Evolutionary conservation across 64 coral and sea anemone species (phyloP).

Genomic region (Pocillopora damicornis): DNA sequence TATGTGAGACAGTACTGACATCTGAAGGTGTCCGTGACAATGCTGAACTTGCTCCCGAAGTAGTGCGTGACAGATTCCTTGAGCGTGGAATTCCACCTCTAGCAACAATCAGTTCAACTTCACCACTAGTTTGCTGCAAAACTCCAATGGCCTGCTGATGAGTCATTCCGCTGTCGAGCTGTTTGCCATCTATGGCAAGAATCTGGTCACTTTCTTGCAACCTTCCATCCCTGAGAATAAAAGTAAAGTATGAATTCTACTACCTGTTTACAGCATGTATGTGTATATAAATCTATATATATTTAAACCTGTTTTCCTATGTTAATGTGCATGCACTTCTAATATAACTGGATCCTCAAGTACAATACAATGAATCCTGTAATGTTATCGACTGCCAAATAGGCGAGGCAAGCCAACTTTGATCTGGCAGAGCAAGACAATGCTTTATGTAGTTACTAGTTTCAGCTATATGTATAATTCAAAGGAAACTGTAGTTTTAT

Average conservation of each 20-base stretch:
- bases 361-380: too few species aligned
- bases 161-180: slow-evolving; percentile 86
- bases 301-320: too few species aligned
- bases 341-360: too few species aligned
- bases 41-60: slow-evolving; percentile 79
- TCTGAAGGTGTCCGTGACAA: slow-evolving; percentile 85
- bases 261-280: too few species aligned
- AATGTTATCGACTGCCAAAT: too few species aligned
- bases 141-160: slow-evolving; percentile 97
- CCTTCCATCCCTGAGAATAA: slow-evolving; percentile 67
- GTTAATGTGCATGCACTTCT: too few species aligned
- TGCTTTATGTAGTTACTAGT: too few species aligned
- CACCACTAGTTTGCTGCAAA: slow-evolving; percentile 85
- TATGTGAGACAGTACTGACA: slow-evolving; percentile 77
- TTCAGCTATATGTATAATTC: background rate
- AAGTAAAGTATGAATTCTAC: background rate
- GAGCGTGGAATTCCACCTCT: slow-evolving; percentile 83
- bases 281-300: too few species aligned
- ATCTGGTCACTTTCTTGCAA: slow-evolving; percentile 97
- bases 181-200: slow-evolving; percentile 85
- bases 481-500: background rate
- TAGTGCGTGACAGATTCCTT: slow-evolving; percentile 74
- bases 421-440: too few species aligned
- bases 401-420: too few species aligned
- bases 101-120: slow-evolving; percentile 94